Base-by-base conservation (phyloP, 2,888 invertebrate species). In the Limnephilus rhombicus region DNA sequence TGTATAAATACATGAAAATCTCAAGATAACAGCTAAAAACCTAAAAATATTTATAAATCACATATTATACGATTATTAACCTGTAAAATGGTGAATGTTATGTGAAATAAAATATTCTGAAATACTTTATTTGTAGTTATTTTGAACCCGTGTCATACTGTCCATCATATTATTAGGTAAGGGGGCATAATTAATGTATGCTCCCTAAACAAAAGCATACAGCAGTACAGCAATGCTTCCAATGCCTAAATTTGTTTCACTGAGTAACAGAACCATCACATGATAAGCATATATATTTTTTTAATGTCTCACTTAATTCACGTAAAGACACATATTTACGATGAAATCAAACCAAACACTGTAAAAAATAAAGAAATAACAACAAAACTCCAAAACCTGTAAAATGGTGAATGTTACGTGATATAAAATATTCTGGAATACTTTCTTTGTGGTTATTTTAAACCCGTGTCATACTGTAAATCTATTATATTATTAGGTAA, bases 11-110 rank as follows among this genome's bases (percentile, higher is more conserved):
- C 68, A 68, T 68, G 68, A 68, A 68, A 68, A 68, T 68, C 68
- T 68, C 68, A 68, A 68, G 9, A 68, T 68, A 68, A 68, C 24
- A 24, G n/a, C 68, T 68, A 68, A 68, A 68, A 68, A 68, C 24
- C 68, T 68, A 68, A 68, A 18, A 18, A 24, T 68, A 68, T 68
- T 68, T 68, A 68, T 68, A 4, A 34, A 83, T 83, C 83, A 83
- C 41, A 83, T 83, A 83, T 68, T 34, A 34, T 86, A 87, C 53
- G 87, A 87, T 87, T 53, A 87, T 53, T 49, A 53, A 87, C 29
- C 31, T 87, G 87, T 87, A 49, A 92, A 92, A 80, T 68, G 89
- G 82, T 91, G 91, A 85, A 89, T 89, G 86, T 90, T 90, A 92
- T 90, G 81, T 83, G 82, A 92, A 92, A 90, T 90, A 92, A 91